Evolutionary conservation across 2,797 vertebrate genomes (phyloP).

Genomic region (Vultur gryphus): DNA sequence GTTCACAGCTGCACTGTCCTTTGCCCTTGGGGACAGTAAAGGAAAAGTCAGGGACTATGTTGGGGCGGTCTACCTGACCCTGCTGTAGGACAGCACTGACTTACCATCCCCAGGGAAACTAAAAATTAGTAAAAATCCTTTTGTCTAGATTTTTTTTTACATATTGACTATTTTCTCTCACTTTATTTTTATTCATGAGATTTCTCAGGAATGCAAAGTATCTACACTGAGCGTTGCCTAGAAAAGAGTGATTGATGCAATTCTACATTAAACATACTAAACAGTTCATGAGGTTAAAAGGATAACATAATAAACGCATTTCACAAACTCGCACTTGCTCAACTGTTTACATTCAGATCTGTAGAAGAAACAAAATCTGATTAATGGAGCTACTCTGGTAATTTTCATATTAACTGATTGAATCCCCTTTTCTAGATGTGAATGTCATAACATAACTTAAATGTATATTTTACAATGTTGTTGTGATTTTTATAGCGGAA

Average conservation of each 20-base stretch:
- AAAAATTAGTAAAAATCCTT: background rate
- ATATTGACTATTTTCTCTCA: background rate
- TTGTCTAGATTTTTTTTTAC: background rate
- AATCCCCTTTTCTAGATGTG: slow-evolving; percentile 9
- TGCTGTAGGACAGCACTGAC: background rate
- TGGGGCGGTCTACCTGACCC: background rate
- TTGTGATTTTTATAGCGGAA: background rate
- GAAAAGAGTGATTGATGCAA: slow-evolving; percentile 16
- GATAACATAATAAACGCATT: slow-evolving; percentile 58
- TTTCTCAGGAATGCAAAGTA: slow-evolving; percentile 1
- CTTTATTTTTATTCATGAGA: background rate
- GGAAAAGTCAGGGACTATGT: background rate
- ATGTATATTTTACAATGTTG: slow-evolving; percentile 45
- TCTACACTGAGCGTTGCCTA: background rate
- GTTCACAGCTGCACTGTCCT: background rate
- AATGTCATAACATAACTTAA: slow-evolving; percentile 43
- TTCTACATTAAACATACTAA: slow-evolving; percentile 12
- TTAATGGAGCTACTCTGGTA: slow-evolving; percentile 43
- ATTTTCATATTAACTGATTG: slow-evolving; percentile 43
- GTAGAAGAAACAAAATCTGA: slow-evolving; percentile 48
- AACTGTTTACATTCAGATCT: slow-evolving; percentile 45
- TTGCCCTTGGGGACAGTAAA: background rate
- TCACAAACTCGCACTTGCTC: slow-evolving; percentile 22
- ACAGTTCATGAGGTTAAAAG: slow-evolving; percentile 50
- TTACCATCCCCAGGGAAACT: background rate